These are phyloP conservation scores for Lacerta viridis DNA, from an alignment of 2,797 vertebrate species.

Conservation along the genomic window DNA sequence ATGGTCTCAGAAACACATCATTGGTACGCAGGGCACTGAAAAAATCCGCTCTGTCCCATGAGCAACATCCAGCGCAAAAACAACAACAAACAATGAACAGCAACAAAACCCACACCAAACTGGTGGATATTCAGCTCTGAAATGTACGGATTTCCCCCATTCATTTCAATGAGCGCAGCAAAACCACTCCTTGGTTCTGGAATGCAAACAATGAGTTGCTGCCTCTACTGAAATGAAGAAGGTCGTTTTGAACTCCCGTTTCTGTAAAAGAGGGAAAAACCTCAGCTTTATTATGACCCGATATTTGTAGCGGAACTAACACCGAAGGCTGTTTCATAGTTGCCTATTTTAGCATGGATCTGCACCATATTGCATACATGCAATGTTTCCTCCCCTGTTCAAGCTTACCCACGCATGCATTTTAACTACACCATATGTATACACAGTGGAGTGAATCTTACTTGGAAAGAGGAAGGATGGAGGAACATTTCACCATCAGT, in stretches of 20 bases:
- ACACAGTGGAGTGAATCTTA: conserved; percentile 4
- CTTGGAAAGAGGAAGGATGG: conserved; percentile 2
- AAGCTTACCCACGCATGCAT: not conserved
- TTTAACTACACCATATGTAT: conserved; percentile 3
- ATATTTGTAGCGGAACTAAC: not conserved
- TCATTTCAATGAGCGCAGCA: not conserved
- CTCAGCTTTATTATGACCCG: not conserved
- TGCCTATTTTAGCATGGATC: not conserved
- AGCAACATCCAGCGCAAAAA: not conserved
- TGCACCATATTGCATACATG: not conserved
- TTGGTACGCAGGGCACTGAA: not conserved
- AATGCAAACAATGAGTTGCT: not conserved
- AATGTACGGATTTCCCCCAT: not conserved
- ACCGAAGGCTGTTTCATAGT: not conserved
- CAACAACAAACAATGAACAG: not conserved
- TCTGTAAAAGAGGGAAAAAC: not conserved
- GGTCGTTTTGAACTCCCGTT: not conserved
- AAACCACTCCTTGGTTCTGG: not conserved
- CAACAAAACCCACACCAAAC: not conserved
- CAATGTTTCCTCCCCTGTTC: not conserved
- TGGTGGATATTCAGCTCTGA: not conserved
- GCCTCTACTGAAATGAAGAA: conserved; percentile 1
- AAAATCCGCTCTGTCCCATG: not conserved
- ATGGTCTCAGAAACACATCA: not conserved
- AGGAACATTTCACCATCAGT: not conserved